Base-by-base conservation (phyloP, 2,113 vertebrate species). In the Hippocampus zosterae region DNA sequence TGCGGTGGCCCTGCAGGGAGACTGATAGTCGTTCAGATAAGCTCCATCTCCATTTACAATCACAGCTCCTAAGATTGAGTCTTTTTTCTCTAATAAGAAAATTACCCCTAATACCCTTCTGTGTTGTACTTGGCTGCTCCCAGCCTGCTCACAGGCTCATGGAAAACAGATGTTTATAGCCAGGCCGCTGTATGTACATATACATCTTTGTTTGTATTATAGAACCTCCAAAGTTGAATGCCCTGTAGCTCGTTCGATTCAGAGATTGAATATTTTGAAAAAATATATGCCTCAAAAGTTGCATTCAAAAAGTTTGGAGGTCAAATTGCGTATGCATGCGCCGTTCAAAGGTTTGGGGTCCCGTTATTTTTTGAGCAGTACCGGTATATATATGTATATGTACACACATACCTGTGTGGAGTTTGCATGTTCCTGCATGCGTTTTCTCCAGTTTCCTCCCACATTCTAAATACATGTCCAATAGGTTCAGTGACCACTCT, bases 61-160 rank as follows among this genome's bases (percentile, higher is more conserved):
- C 92, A 92, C 80, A 89, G 93, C 92, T 94, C 85, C 92, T 91
- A 92, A 93, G 92, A 93, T 92, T 91, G 90, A 94, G 87, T 84
- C 82, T 46, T 89, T 91, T 94, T 92, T 84, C 92, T 92, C 91
- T 92, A 94, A 94, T 94, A 94, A 95, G 93, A 94, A 93, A 96
- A 96, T 96, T 94, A 95, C 92, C 93, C 92, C 92, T 96, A 95
- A 95, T 96, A 94, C 93, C 92, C 93, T 37, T 93, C 91, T 94
- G 94, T 94, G 93, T 84, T 88, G 93, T 93, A 92, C 91, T 95
- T 92, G 92, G 92, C 91, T 93, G 93, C 93, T 92, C 92, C 95
- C 91, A 89, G 92, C 91, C 94, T 91, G 91, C 91, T 91, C 70
- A 85, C 88, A 79, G 82, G 80, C 50, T 97, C 95, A 96, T 89